Evolutionary conservation across 2,888 invertebrate genomes (phyloP).

Genomic region (Polia nebulosa): DNA sequence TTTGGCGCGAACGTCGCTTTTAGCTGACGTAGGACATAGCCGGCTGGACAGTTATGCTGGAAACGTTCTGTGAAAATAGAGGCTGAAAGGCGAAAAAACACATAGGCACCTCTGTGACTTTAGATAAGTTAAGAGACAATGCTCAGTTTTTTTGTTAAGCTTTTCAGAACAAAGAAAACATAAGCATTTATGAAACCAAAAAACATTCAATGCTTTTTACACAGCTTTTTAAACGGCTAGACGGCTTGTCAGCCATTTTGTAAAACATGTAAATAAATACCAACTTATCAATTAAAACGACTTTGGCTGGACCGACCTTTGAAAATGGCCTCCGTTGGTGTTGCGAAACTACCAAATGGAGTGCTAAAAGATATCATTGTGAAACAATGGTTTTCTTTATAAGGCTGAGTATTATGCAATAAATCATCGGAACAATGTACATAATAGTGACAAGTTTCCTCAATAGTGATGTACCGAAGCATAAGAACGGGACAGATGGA

Average conservation of each 20-base stretch:
- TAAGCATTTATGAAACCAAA: neutral
- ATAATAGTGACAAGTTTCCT: constrained; percentile 32
- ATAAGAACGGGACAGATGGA: neutral
- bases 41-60: constrained; percentile 40
- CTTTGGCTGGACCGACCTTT: constrained; percentile 3
- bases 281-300: neutral
- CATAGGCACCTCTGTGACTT: neutral
- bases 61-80: constrained; percentile 32
- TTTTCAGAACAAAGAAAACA: neutral
- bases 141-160: neutral
- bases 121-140: neutral
- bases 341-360: constrained; percentile 37
- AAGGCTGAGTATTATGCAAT: constrained; percentile 34
- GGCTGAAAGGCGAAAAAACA: constrained; percentile 5
- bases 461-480: constrained; percentile 16
- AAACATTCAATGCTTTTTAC: neutral
- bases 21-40: constrained; percentile 42
- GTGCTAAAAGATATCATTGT: constrained; percentile 27
- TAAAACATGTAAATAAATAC: constrained; percentile 3
- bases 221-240: neutral
- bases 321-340: constrained; percentile 14
- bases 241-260: constrained; percentile 1
- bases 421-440: constrained; percentile 3
- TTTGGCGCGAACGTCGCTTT: constrained; percentile 47
- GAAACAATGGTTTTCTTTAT: constrained; percentile 36